A percentile compares a stretch with the other conserved stretches of the same genome.
Conservation (phyloP, 2,888 invertebrate species). For the Dyspetes luteomarginatus region DNA sequence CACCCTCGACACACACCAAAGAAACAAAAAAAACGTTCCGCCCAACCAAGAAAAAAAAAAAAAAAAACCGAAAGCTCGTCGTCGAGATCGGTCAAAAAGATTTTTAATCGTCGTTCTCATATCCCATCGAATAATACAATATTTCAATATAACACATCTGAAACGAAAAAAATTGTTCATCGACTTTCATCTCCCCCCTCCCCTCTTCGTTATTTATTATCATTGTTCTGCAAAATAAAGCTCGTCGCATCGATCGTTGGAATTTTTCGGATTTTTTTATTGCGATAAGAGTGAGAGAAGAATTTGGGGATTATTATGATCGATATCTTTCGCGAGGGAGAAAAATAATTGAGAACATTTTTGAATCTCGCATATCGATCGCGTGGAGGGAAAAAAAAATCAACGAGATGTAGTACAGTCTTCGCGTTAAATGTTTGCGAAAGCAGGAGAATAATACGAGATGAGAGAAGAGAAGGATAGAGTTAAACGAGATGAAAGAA, state of each 20-base stretch:
- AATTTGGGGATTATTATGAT: conserved; percentile 18
- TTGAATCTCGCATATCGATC: background rate
- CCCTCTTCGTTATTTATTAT: conserved; percentile 37
- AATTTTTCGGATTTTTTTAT: conserved; percentile 46
- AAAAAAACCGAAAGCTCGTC: conserved; percentile 28
- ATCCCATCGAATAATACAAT: conserved; percentile 29
- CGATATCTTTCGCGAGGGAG: conserved; percentile 30
- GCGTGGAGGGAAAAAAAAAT: background rate
- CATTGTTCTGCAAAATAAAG: conserved; percentile 33
- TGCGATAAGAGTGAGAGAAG: conserved; percentile 22
- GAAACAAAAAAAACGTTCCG: conserved; percentile 28
- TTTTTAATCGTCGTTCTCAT: conserved; percentile 47
- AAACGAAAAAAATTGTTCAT: conserved; percentile 4
- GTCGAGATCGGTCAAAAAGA: conserved; percentile 49
- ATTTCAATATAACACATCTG: conserved; percentile 13
- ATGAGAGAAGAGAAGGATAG: too few species aligned
- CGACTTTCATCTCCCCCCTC: conserved; percentile 16
- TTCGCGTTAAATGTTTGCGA: background rate
- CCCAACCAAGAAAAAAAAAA: conserved; percentile 41
- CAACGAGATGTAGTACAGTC: background rate
- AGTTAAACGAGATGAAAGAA: conserved; percentile 55
- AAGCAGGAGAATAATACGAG: background rate
- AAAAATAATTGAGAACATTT: background rate
- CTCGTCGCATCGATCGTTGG: conserved; percentile 52
- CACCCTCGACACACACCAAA: conserved; percentile 34